Evolutionary conservation across 2,888 invertebrate genomes (phyloP), one percentile per base, ranked within the genome.

Genomic region (Operophtera brumata): DNA sequence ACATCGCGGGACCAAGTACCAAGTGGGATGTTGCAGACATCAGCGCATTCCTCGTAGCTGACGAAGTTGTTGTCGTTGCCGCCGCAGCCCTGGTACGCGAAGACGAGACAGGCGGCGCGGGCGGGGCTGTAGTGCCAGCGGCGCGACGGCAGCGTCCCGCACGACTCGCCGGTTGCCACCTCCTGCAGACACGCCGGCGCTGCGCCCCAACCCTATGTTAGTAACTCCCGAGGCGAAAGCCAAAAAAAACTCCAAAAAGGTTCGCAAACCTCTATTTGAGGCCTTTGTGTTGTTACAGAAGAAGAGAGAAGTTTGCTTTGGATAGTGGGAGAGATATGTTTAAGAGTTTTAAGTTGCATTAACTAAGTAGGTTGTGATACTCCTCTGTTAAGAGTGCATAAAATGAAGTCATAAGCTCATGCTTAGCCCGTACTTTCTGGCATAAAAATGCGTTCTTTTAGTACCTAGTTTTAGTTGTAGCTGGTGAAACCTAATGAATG

Each of bases 1-100:
- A 48, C 47, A 41, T 39, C 34, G 54, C 32, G 55, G 25, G 41
- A 43, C 47, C 45, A 52, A 49, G 67, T 78, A 78, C 78, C 78
- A 57, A 64, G 32, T 51, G 46, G 25, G 40, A 64, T 48, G 59
- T 64, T 64, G 78, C 89, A 88, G 69, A 64, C 62, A 46, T 44
- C 47, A 48, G 92, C 84, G 84, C 96, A 96, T 72, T 93, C 91
- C 70, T 93, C 92, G 84, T 92, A 93, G 51, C 93, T 92, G 78
- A 88, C 92, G 92, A 96, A 97, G 90, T 94, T 94, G 91, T 97
- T 97, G 74, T 92, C 92, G 86, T 96, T 96, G 71, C 97, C 97
- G 61, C 93, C 94, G 86, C 97, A 98, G 86, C 97, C 97, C 64
- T 93, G 92, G 90, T 95, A 97, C 73, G 94, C 92, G 89, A 98